Evolutionary conservation across 2,113 vertebrate species (phyloP), one percentile per base, ranked within the genome.

Genomic region (Chloroceryle aenea): DNA sequence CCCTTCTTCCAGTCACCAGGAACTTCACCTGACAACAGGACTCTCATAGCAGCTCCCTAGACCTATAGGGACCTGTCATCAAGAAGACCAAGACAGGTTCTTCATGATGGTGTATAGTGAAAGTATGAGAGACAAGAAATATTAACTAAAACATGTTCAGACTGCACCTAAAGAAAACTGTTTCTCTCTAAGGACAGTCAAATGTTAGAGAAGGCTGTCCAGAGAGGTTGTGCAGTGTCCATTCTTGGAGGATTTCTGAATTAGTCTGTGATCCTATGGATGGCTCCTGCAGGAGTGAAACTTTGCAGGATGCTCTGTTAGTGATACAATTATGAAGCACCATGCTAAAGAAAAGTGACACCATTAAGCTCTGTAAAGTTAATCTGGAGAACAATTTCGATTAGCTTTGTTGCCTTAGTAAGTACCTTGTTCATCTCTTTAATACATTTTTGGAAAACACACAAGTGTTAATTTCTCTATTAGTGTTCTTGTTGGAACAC

Each of bases 401-500:
- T 92, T 86, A 86, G 76, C 45, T 77, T 73, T 89, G 36, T 69
- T 80, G 58, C 83, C 67, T 61, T 45, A 72, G 29, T 34, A 71
- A 90, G 73, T 52, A 56, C 62, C 71, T 79, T 88, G 43, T 64
- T 93, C 48, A 42, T 90, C 71, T 45, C 16, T 62, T 86, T 48
- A 61, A 53, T 59, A 40, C 6, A 11, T 58, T 77, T 89, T 74
- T 87, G n/a, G 42, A 77, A 73, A 53, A 42, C 22, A 67, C 14
- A 32, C 16, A 25, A 66, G 55, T 81, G 87, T 95, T 94, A 86
- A 92, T 92, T 84, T 91, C 76, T 90, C 59, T 50, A 15, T 81
- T 74, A 92, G 19, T 62, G 53, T 71, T 89, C 86, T 59, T 68
- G 94, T 71, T 87, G 61, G 27, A 92, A 38, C 45, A 32, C 80